Evolutionary conservation across 37 sponge, comb jelly and placozoan genomes (phyloP).

Genomic region (Oopsacas minuta): DNA sequence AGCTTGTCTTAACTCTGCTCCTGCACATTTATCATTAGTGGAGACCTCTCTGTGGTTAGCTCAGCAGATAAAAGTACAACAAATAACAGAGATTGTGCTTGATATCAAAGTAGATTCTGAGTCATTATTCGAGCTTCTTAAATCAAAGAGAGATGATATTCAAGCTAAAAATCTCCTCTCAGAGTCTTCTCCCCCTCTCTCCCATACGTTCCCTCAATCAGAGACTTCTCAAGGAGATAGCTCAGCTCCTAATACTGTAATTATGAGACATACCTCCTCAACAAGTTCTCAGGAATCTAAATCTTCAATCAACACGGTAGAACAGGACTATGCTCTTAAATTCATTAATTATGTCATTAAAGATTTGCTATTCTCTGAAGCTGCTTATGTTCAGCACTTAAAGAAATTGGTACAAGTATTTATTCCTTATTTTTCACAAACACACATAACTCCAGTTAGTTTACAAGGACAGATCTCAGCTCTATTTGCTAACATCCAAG

Average conservation of each 20-base stretch:
- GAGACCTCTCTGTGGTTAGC: constrained; percentile 2
- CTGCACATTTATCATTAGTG: not conserved
- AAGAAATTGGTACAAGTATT: not conserved
- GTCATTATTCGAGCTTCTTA: not conserved
- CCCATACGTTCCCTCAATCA: not conserved
- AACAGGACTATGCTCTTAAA: not conserved
- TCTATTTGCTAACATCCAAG: not conserved
- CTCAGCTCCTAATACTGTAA: constrained; percentile 2
- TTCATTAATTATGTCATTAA: not conserved
- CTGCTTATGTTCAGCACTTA: not conserved
- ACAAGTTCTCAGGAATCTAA: not conserved
- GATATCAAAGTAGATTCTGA: not conserved
- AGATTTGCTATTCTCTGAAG: not conserved
- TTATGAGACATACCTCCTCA: not conserved
- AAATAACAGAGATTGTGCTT: not conserved
- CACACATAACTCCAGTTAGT: not conserved
- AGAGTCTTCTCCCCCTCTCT: not conserved
- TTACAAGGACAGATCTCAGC: not conserved
- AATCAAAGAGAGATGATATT: not conserved
- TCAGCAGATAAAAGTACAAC: constrained; percentile 11
- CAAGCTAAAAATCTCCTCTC: not conserved
- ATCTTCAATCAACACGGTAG: not conserved
- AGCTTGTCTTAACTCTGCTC: not conserved
- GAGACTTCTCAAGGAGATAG: not conserved
- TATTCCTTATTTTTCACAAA: constrained; percentile 12